Base-by-base conservation (phyloP, 1,140 invertebrate genomes). In the Orius insidiosus region DNA sequence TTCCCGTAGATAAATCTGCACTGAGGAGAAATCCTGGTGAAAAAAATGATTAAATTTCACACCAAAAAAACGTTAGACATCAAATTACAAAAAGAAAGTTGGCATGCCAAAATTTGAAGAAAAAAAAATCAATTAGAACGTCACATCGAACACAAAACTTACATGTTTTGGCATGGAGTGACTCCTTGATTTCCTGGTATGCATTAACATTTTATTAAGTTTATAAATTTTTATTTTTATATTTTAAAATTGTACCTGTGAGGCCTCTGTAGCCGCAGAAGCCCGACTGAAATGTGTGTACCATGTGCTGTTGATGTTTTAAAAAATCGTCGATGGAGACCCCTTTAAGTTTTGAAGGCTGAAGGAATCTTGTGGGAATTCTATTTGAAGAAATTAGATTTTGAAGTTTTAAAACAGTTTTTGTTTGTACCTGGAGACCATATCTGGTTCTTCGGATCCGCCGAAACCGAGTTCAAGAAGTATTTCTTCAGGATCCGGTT, bases 401-500 rank as follows among this genome's bases (percentile, higher is more conserved):
- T 10, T 36, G 35, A 10, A 9, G 35, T 11, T 3, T 36, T n/a
- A 9, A n/a, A 4, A 10, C 3, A 36, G 13, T 31, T 40, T 75
- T 65, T n/a, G n/a, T n/a, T 3, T 30, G 36, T 71, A 68, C 30
- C 76, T 30, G 33, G 57, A 51, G 7, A 45, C 58, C 11, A 52
- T 47, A 31, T 59, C 56, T 7, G 46, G 18, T 5, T 48, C 46
- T n/a, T 41, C 35, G 10, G 72, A 69, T 8, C 75, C 75, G 36
- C 42, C 66, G 63, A 64, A 82, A 79, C 75, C 80, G 41, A 80
- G 63, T 36, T 70, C 73, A 14, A 82, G 53, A 3, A 85, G 59
- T 19, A 83, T 71, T 36, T 78, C 76, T 60, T 83, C 78, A 1
- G 80, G 80, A 64, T 85, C 79, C 3, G 78, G 74, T 55, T 69